phyloP scores from a whole-genome alignment of 2,113 vertebrate genomes.

The Heloderma charlesbogerti region DNA sequence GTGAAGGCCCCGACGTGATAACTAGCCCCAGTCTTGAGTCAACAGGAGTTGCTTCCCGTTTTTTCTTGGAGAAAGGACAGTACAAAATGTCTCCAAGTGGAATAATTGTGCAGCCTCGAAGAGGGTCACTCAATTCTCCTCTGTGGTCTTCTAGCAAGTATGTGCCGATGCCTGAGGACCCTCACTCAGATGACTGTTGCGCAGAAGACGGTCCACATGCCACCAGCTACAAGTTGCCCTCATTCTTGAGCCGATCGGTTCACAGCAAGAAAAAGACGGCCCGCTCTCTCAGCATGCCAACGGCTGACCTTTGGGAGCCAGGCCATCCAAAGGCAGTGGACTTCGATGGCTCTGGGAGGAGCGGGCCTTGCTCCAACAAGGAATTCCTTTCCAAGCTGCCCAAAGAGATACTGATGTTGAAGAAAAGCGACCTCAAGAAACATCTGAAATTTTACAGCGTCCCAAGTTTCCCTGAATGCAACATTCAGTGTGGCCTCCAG shows the following conservation, averaged over 20 bases:
- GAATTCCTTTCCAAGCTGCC: conserved; percentile 78
- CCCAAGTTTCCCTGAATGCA: conserved; percentile 89
- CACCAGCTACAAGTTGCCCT: conserved; percentile 76
- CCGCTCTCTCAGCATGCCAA: conserved; percentile 87
- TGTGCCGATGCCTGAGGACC: conserved; percentile 49
- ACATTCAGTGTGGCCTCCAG: conserved; percentile 85
- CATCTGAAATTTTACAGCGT: conserved; percentile 93
- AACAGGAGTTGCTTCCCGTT: conserved; percentile 24
- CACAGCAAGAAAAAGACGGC: conserved; percentile 81
- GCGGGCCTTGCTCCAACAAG: conserved; percentile 43
- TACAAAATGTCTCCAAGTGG: conserved; percentile 51
- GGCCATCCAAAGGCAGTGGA: conserved; percentile 60
- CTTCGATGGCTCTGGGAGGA: conserved; percentile 53
- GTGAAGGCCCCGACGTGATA: conserved; percentile 7
- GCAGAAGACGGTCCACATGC: conserved; percentile 64
- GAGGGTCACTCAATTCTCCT: conserved; percentile 19
- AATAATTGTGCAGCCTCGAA: conserved; percentile 71
- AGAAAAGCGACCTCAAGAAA: conserved; percentile 86
- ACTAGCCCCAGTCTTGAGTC: conserved; percentile 37
- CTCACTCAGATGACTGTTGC: conserved; percentile 71
- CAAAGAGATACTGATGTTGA: conserved; percentile 80
- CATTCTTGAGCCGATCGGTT: conserved; percentile 80
- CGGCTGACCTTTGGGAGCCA: conserved; percentile 58
- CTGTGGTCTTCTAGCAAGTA: conserved; percentile 29
- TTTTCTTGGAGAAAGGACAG: conserved; percentile 44